phyloP scores from a whole-genome alignment of 2,888 invertebrate species.

The Drosophila yooni region DNA sequence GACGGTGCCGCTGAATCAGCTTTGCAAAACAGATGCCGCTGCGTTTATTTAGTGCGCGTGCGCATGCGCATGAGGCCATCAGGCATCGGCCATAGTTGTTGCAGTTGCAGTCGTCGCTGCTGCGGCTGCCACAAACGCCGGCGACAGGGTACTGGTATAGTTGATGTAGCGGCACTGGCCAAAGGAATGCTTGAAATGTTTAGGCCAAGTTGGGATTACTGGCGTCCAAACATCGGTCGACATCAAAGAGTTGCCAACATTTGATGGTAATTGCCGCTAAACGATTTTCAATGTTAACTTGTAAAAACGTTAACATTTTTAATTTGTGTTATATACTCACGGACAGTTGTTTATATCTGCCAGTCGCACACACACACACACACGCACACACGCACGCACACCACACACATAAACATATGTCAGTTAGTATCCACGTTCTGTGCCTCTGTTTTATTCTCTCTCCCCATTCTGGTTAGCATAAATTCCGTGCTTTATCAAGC shows the following conservation, averaged over 20 bases:
- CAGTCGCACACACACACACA: constrained; percentile 7
- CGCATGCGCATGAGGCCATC: constrained; percentile 70
- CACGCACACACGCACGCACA: neutral
- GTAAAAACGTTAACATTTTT: constrained; percentile 81
- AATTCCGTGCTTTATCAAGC: constrained; percentile 40
- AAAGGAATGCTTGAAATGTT: constrained; percentile 81
- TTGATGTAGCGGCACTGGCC: constrained; percentile 59
- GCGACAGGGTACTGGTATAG: constrained; percentile 35
- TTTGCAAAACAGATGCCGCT: constrained; percentile 70
- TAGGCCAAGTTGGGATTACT: constrained; percentile 80
- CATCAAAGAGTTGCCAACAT: constrained; percentile 80
- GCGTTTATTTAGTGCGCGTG: constrained; percentile 80
- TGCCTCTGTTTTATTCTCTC: constrained; percentile 16
- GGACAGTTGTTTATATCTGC: constrained; percentile 57
- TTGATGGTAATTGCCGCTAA: constrained; percentile 83
- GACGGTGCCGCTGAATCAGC: constrained; percentile 20
- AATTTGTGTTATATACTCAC: constrained; percentile 81
- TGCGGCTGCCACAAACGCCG: constrained; percentile 49
- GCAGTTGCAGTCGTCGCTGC: constrained; percentile 9
- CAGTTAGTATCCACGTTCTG: neutral
- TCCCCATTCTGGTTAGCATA: constrained; percentile 18
- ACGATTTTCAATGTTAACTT: constrained; percentile 82
- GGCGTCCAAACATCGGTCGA: constrained; percentile 79
- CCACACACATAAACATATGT: constrained; percentile 1
- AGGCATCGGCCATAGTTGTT: constrained; percentile 20